A percentile compares a stretch with the other conserved stretches of the same genome.
These are phyloP conservation scores for Rhineura floridana DNA, from an alignment of 2,113 vertebrate species.

Conservation along the genomic window DNA sequence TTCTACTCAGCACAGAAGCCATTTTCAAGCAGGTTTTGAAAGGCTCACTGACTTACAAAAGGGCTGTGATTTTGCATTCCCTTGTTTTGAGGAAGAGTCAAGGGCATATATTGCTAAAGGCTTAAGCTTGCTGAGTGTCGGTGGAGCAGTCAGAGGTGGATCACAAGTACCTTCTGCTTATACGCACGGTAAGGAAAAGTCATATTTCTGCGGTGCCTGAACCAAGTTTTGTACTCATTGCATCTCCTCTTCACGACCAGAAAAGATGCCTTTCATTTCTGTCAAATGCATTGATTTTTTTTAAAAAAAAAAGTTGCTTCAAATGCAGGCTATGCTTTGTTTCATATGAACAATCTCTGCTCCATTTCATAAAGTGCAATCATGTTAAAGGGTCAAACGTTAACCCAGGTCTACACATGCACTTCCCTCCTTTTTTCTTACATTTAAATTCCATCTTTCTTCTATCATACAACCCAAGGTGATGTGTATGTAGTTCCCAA, in stretches of 20 bases:
- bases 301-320: background rate
- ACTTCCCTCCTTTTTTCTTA: too few species aligned
- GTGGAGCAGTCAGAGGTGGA: background rate
- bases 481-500: too few species aligned
- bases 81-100: background rate
- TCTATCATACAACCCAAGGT: too few species aligned
- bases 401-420: background rate
- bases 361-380: background rate
- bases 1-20: background rate
- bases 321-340: constrained; percentile 3
- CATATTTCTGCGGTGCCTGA: background rate
- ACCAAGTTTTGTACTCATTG: background rate
- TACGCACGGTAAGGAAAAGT: background rate
- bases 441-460: too few species aligned
- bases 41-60: background rate
- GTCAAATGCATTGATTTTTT: background rate
- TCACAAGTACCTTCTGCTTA: background rate
- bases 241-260: background rate
- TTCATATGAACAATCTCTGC: background rate
- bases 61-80: background rate
- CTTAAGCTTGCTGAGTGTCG: background rate
- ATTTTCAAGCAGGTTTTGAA: background rate
- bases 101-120: background rate
- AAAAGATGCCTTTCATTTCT: background rate
- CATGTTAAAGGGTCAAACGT: background rate